A percentile compares a stretch with the other conserved stretches of the same genome.
Evolutionary conservation across 2,888 invertebrate genomes (phyloP).

Genomic region (Thereva unica): DNA sequence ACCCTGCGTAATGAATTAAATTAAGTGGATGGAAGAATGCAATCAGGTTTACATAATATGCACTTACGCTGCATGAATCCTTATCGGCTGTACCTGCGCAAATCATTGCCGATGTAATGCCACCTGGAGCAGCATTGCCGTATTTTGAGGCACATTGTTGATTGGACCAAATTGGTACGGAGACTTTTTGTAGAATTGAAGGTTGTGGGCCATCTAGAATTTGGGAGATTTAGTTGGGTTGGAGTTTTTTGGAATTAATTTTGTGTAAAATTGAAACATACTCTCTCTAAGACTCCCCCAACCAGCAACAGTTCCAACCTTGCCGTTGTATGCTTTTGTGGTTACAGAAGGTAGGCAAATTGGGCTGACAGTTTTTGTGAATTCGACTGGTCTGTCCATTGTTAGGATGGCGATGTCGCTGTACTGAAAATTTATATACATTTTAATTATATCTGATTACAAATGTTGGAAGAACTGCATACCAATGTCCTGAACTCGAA

Average conservation of each 20-base stretch:
- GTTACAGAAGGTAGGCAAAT: constrained; percentile 71
- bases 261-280: constrained; percentile 54
- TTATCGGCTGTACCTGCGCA: constrained; percentile 83
- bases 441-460: not conserved
- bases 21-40: not conserved
- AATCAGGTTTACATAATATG: constrained; percentile 4
- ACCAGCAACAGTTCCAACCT: constrained; percentile 79
- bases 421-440: constrained; percentile 60
- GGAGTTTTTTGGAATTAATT: constrained; percentile 5
- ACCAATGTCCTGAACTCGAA: constrained; percentile 83
- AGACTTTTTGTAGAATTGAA: constrained; percentile 78
- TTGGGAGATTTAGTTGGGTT: constrained; percentile 26
- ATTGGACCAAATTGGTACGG: constrained; percentile 83
- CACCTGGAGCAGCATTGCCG: constrained; percentile 82
- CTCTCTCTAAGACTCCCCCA: constrained; percentile 86
- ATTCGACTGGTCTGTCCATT: constrained; percentile 74
- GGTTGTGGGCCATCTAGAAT: constrained; percentile 79
- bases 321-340: constrained; percentile 67
- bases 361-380: constrained; percentile 72
- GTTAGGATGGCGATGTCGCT: constrained; percentile 84
- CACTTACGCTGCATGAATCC: constrained; percentile 87
- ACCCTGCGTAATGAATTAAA: constrained; percentile 63
- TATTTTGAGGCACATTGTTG: constrained; percentile 77
- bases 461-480: constrained; percentile 46
- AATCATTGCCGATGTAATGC: constrained; percentile 84